These are phyloP conservation scores for Spea hammondii DNA, from an alignment of 2,797 vertebrate genomes.

Conservation along the genomic window DNA sequence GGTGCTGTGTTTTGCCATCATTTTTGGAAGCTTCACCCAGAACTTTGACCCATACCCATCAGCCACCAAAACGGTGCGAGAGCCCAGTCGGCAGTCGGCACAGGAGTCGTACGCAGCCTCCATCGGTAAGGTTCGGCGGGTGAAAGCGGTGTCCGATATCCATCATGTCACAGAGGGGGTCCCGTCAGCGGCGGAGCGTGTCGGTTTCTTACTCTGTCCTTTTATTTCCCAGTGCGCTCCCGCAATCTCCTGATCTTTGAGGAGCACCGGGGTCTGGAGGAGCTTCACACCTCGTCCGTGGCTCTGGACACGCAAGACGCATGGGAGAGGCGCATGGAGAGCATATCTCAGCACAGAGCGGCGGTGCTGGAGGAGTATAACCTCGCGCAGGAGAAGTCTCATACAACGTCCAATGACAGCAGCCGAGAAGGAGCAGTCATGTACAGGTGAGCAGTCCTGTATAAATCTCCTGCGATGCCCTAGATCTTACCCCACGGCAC, in stretches of 20 bases:
- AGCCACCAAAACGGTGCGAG: slow-evolving; percentile 75
- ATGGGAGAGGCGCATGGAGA: slow-evolving; percentile 72
- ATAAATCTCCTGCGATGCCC: no score
- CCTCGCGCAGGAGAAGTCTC: slow-evolving; percentile 13
- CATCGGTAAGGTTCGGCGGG: slow-evolving; percentile 63
- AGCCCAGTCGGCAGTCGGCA: slow-evolving; percentile 70
- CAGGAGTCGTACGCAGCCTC: slow-evolving; percentile 87
- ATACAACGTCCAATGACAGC: slow-evolving; percentile 63
- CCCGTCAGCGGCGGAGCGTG: no score
- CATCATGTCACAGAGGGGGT: no score
- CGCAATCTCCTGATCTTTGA: slow-evolving; percentile 87
- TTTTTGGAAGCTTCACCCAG: slow-evolving; percentile 88
- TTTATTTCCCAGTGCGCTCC: slow-evolving; percentile 78
- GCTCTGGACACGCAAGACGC: slow-evolving; percentile 75
- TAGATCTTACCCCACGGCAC: no score
- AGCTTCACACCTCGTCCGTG: slow-evolving; percentile 73
- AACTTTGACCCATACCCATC: slow-evolving; percentile 78
- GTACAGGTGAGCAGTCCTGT: slow-evolving; percentile 43
- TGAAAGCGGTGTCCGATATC: background rate
- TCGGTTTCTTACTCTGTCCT: slow-evolving; percentile 20
- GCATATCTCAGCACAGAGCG: slow-evolving; percentile 57
- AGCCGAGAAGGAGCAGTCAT: slow-evolving; percentile 71
- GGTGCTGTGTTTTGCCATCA: slow-evolving; percentile 88
- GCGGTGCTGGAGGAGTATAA: slow-evolving; percentile 63
- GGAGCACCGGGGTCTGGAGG: slow-evolving; percentile 74